Conservation (phyloP, 1,140 invertebrate genomes). For the Ceratina japonica region DNA sequence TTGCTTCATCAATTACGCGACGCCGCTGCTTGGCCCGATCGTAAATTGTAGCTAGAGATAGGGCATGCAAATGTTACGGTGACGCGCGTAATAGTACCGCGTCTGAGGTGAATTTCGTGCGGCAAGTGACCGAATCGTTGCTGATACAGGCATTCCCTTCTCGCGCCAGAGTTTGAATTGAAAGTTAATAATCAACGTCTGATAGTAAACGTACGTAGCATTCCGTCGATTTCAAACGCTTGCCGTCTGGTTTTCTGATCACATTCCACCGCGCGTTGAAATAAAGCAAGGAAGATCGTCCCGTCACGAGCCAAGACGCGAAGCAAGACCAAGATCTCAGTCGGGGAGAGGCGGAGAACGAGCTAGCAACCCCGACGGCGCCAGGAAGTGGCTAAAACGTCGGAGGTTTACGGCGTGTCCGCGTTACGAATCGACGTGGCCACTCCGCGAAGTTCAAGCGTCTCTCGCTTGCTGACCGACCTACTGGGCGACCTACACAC, state of each 20-base stretch:
- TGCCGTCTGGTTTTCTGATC: no score
- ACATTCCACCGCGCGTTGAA: no score
- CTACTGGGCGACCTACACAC: slow-evolving; percentile 46
- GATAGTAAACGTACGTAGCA: no score
- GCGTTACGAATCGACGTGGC: slow-evolving; percentile 37
- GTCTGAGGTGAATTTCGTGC: slow-evolving; percentile 56
- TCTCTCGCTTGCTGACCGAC: slow-evolving; percentile 37
- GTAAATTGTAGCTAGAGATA: slow-evolving; percentile 53
- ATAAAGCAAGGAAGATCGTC: no score
- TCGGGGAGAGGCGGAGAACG: no score
- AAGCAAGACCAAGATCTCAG: no score
- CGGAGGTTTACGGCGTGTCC: slow-evolving; percentile 29
- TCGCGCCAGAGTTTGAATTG: no score
- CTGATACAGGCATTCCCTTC: no score
- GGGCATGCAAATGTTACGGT: slow-evolving; percentile 36
- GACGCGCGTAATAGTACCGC: slow-evolving; percentile 32
- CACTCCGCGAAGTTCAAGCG: slow-evolving; percentile 24
- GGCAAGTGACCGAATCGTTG: slow-evolving; percentile 42
- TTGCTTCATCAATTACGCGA: slow-evolving; percentile 43
- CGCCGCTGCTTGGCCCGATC: slow-evolving; percentile 38
- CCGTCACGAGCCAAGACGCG: no score
- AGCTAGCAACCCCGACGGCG: neutral
- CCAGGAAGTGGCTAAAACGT: slow-evolving; percentile 39
- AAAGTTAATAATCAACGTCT: no score
- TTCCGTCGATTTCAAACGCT: no score